Conservation (phyloP, 2,888 invertebrate species). For the Meteorus cinctellus region DNA sequence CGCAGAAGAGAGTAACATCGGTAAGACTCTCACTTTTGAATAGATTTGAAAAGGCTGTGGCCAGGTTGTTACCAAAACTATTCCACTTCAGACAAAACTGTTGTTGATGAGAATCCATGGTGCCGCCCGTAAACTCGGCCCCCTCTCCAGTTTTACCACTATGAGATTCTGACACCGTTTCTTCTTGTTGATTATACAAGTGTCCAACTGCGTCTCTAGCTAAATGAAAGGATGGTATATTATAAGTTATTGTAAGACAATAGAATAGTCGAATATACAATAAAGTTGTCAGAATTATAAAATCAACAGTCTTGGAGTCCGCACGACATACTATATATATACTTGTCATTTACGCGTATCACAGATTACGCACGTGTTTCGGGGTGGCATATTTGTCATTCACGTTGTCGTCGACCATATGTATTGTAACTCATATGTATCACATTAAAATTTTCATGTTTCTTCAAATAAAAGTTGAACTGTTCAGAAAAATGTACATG, state of each 20-base stretch:
- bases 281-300: neutral
- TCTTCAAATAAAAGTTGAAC: neutral
- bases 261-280: neutral
- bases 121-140: slow-evolving; percentile 77
- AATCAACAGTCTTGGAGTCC: neutral
- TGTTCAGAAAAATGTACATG: neutral
- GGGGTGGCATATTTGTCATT: neutral
- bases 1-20: slow-evolving; percentile 94
- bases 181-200: slow-evolving; percentile 69
- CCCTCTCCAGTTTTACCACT: slow-evolving; percentile 68
- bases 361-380: neutral
- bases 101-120: slow-evolving; percentile 93
- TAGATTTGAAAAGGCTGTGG: slow-evolving; percentile 92
- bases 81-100: slow-evolving; percentile 97
- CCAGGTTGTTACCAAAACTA: slow-evolving; percentile 94
- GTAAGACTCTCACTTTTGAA: slow-evolving; percentile 95
- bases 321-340: too few relatives aligned
- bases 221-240: slow-evolving; percentile 48
- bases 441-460: too few relatives aligned
- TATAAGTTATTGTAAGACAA: neutral
- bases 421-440: too few relatives aligned
- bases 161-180: slow-evolving; percentile 66
- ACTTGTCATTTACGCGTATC: too few relatives aligned
- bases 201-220: slow-evolving; percentile 71
- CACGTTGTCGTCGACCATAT: neutral